These are phyloP conservation scores for Pteropus alecto DNA, from an alignment of 2,113 vertebrate genomes.

Conservation along the genomic window DNA sequence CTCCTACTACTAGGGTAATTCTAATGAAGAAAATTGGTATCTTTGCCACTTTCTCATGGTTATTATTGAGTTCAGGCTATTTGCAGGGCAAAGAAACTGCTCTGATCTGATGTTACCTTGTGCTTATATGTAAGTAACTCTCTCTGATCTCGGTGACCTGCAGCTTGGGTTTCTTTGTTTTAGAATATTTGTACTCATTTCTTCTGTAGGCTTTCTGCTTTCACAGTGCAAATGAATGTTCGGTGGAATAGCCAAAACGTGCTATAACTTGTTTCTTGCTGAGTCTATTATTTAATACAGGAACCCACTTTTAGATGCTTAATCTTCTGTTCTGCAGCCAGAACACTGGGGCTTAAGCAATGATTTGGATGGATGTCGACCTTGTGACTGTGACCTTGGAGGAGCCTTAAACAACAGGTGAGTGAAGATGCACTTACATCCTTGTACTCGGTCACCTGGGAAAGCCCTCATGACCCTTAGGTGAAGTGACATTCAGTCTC, in stretches of 20 bases:
- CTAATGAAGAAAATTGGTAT: not conserved
- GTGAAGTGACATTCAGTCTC: not conserved
- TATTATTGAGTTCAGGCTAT: not conserved
- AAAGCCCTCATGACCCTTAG: accelerated
- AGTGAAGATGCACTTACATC: slow-evolving; percentile 64
- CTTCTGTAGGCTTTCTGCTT: not conserved
- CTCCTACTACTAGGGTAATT: not conserved
- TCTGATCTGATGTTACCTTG: not conserved
- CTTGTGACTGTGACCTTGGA: slow-evolving; percentile 95
- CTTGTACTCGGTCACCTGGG: not conserved
- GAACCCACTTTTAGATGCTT: not conserved
- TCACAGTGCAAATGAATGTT: not conserved
- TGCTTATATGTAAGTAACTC: not conserved
- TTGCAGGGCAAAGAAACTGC: not conserved
- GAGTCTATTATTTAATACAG: not conserved
- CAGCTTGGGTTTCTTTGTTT: not conserved
- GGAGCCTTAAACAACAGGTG: slow-evolving; percentile 94
- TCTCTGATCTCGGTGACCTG: not conserved
- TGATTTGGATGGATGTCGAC: slow-evolving; percentile 94
- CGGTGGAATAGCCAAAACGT: not conserved
- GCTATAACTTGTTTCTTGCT: not conserved
- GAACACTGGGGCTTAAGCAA: slow-evolving; percentile 98
- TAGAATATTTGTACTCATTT: not conserved
- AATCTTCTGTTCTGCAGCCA: slow-evolving; percentile 82
- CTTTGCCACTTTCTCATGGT: not conserved